Base-by-base conservation (phyloP, 2,113 vertebrate genomes). In the Phyllostomus discolor region DNA sequence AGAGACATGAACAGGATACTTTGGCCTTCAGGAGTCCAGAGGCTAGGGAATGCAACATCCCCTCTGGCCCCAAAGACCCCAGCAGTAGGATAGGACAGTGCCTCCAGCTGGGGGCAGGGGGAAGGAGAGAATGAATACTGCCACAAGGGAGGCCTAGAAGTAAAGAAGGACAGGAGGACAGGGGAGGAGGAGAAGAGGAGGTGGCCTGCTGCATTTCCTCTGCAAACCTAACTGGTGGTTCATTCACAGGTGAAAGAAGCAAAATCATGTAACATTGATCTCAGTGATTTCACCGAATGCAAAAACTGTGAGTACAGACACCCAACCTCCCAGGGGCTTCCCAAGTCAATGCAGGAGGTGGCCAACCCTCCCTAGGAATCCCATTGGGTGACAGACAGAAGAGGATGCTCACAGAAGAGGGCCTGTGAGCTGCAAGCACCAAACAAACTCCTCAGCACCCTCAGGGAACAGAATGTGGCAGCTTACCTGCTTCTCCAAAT, bases 241-340 rank as follows among this genome's bases (percentile, higher is more conserved):
- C 78, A 76, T 94, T 91, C 75, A 50, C 92, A 97, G 97, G 20
- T n/a, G 1, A 17, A 97, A 59, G 76, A 76, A 31, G 24, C 84
- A 4, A 10, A 57, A 38, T 95, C 95, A 20, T 97, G 88, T 82
- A 62, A 31, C 31, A 66, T 75, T 10, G 72, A 73, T 7, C 46
- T 97, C 89, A 50, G 38, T 28, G 86, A 95, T 6, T 69, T 91
- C 86, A 75, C 59, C 0, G 5, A 95, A 9, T 96, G 97, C 90
- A 91, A 88, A 62, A 97, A 93, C 31, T 80, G 97, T 97, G 95
- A 97, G 97, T 97, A 91, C 41, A 88, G 76, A 66, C 43, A 35
- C 17, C 17, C 15, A 17, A 10, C 41, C 64, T 28, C 52, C 2
- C 11, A 11, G 35, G 59, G 41, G 33, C 48, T 41, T 35, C 19